phyloP scores from a whole-genome alignment of 2,888 invertebrate species.

The Drosophila phalerata region DNA sequence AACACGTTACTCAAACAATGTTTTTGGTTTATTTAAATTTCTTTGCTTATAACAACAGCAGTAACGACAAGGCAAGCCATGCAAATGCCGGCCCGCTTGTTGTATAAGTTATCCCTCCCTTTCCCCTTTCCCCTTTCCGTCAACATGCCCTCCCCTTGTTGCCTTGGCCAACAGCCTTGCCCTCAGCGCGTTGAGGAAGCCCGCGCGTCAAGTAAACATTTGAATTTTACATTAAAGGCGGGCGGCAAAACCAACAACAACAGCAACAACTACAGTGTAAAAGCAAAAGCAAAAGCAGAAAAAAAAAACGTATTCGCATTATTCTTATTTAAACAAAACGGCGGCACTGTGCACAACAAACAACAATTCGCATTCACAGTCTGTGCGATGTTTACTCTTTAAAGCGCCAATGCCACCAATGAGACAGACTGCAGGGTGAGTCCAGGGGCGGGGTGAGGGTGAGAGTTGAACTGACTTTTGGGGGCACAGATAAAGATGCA shows the following conservation, averaged over 20 bases:
- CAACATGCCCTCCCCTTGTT: not conserved
- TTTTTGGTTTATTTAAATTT: conserved; percentile 80
- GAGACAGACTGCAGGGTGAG: conserved; percentile 10
- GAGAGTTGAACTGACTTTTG: conserved; percentile 1
- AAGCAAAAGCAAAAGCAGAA: not conserved
- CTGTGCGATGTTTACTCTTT: conserved; percentile 64
- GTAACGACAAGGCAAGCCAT: conserved; percentile 69
- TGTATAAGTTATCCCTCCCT: conserved; percentile 61
- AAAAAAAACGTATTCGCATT: conserved; percentile 63
- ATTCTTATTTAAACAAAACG: conserved; percentile 79
- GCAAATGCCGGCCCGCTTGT: conserved; percentile 68
- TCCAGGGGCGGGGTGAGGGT: not conserved
- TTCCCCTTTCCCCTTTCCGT: not conserved
- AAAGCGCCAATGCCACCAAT: conserved; percentile 73
- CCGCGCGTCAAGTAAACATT: conserved; percentile 73
- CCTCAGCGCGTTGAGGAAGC: conserved; percentile 66
- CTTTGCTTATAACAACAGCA: conserved; percentile 69
- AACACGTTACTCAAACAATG: conserved; percentile 80
- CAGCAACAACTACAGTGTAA: conserved; percentile 9
- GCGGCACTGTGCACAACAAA: conserved; percentile 73
- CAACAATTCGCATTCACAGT: conserved; percentile 66
- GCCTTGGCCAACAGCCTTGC: conserved; percentile 50
- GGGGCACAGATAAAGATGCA: conserved; percentile 66
- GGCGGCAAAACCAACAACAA: conserved; percentile 45
- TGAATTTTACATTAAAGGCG: conserved; percentile 81